phyloP scores from a whole-genome alignment of 2,888 invertebrate species.

The Coleophora deauratella region DNA sequence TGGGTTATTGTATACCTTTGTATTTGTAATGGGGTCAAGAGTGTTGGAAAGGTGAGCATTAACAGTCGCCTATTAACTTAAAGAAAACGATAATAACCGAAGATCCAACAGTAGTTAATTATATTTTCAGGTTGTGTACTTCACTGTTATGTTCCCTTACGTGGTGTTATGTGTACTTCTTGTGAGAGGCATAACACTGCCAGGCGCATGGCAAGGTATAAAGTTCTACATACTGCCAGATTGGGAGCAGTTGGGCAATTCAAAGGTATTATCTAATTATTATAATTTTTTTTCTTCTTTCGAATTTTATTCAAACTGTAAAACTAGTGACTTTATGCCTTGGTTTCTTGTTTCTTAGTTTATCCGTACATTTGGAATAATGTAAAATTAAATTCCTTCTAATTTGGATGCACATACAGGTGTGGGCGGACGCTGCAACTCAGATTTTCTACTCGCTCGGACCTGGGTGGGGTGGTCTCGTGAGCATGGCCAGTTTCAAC shows the following conservation, averaged over 20 bases:
- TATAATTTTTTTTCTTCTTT: no score
- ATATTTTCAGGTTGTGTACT: constrained; percentile 81
- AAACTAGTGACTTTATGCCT: no score
- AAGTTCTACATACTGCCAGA: constrained; percentile 85
- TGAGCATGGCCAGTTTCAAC: constrained; percentile 90
- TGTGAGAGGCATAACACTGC: constrained; percentile 84
- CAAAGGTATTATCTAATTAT: constrained; percentile 70
- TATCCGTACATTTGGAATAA: no score
- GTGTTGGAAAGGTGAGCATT: constrained; percentile 83
- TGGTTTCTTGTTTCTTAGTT: no score
- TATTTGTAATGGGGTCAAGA: constrained; percentile 89
- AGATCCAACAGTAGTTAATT: no score
- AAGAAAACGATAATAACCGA: no score
- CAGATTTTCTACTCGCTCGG: constrained; percentile 94
- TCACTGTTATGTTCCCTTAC: constrained; percentile 90
- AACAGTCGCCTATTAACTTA: neutral
- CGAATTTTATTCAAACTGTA: no score
- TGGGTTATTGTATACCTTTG: constrained; percentile 90
- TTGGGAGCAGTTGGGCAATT: constrained; percentile 82
- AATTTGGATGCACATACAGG: no score
- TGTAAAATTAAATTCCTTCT: no score
- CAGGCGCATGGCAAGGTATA: constrained; percentile 85
- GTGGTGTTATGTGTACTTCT: constrained; percentile 81
- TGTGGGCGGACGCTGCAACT: constrained; percentile 95
- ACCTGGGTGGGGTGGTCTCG: constrained; percentile 89